phyloP scores from a whole-genome alignment of 35 echinoderm and acorn worm genomes.

The Chiridota heheva region DNA sequence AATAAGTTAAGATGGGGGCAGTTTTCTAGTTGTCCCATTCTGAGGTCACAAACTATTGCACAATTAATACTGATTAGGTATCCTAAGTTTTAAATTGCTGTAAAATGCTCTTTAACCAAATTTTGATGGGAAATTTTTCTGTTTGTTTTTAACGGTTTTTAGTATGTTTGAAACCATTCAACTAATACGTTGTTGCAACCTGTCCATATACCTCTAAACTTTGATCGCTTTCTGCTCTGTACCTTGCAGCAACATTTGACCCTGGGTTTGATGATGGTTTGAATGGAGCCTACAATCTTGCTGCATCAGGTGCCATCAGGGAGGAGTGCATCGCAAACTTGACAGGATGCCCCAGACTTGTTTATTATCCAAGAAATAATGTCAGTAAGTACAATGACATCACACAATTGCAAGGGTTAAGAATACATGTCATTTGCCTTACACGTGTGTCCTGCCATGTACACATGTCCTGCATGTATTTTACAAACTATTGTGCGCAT shows the following conservation, averaged over 20 bases:
- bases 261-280: slow-evolving; percentile 37
- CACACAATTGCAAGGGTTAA: background rate
- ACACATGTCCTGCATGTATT: too few species aligned
- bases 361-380: slow-evolving; percentile 72
- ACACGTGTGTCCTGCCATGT: too few species aligned
- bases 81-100: too few species aligned
- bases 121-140: too few species aligned
- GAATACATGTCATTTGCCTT: background rate
- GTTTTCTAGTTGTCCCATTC: too few species aligned
- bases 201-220: background rate
- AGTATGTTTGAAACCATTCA: background rate
- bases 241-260: slow-evolving; percentile 60
- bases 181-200: background rate
- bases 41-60: too few species aligned
- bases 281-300: slow-evolving; percentile 1
- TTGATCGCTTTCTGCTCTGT: background rate
- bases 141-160: too few species aligned
- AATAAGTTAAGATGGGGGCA: too few species aligned
- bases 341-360: slow-evolving; percentile 58
- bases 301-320: slow-evolving; percentile 12
- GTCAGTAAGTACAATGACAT: slow-evolving; percentile 68
- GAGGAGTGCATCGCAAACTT: slow-evolving; percentile 52
- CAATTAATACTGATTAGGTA: too few species aligned
- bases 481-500: too few species aligned
- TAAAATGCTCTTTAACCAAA: too few species aligned